These are phyloP conservation scores for Cyprinodon diabolis DNA, from an alignment of 2,797 vertebrate genomes.

Conservation along the genomic window DNA sequence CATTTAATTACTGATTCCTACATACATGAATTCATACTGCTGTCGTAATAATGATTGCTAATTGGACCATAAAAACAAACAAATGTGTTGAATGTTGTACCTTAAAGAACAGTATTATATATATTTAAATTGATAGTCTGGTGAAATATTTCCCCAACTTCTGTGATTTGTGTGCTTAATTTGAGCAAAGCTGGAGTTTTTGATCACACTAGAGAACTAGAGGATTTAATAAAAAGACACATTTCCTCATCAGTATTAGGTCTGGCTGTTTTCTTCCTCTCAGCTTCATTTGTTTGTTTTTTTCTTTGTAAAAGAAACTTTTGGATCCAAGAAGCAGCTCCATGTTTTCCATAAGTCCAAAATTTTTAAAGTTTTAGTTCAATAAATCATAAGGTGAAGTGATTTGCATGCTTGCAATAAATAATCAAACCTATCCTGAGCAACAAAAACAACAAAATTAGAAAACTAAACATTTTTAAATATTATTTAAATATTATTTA, in stretches of 20 bases:
- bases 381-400: background rate
- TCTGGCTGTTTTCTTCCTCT: background rate
- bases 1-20: background rate
- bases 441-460: background rate
- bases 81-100: background rate
- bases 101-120: background rate
- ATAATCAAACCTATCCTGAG: background rate
- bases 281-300: background rate
- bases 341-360: background rate
- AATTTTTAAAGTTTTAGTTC: background rate
- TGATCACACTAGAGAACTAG: background rate
- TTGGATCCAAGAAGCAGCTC: background rate
- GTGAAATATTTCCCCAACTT: background rate
- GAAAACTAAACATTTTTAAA: background rate
- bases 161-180: background rate
- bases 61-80: background rate
- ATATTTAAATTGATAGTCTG: background rate
- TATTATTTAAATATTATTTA: background rate
- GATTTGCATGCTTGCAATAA: background rate
- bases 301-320: background rate
- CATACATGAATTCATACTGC: background rate
- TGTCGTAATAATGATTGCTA: no score
- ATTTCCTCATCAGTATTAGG: background rate
- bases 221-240: background rate
- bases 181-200: background rate